Base-by-base conservation (phyloP, 2,113 vertebrate genomes). In the Hystrix cristata region DNA sequence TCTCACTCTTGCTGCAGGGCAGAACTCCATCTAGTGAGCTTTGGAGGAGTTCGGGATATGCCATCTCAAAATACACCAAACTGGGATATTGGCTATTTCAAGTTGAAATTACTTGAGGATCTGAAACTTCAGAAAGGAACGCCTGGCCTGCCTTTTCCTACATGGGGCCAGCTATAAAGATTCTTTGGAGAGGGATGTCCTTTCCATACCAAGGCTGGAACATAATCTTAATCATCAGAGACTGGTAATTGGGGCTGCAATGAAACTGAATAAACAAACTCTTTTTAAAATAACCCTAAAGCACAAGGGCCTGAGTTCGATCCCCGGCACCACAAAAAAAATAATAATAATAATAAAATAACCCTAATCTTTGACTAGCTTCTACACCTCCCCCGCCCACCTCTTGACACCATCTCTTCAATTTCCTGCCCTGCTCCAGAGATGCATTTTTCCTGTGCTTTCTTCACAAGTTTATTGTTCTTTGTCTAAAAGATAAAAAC, bases 1-100 rank as follows among this genome's bases (percentile, higher is more conserved):
- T 87, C 55, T 91, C 29, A 48, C 72, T 83, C 25, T 89, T 87
- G 87, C 87, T 90, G 15, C 38, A 93, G 79, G 46, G 74, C 27
- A 80, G 81, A 92, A 83, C 69, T n/a, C 82, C 38, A 59, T 91
- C 51, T 67, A 79, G 31, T 43, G 81, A 59, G 71, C 46, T 62
- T 19, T 12, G 67, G 46, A 90, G 48, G 38, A 65, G 23, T 53
- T n/a, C 29, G n/a, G 15, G 21, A 57, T 31, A 27, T 25, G 31
- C 71, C n/a, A 27, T 48, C 71, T 84, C 67, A 65, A 90, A 78
- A 84, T 12, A 65, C n/a, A 43, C n/a, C 76, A 38, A 48, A n/a
- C 16, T 57, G 27, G 48, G 46, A 48, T 25, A 46, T n/a, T 48
- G n/a, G 48, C 84, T 57, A 78, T 71, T 46, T 65, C 93, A 84